Evolutionary conservation across 2,888 invertebrate species (phyloP), one percentile per base, ranked within the genome.

Genomic region (Pollenia griseotomentosa): DNA sequence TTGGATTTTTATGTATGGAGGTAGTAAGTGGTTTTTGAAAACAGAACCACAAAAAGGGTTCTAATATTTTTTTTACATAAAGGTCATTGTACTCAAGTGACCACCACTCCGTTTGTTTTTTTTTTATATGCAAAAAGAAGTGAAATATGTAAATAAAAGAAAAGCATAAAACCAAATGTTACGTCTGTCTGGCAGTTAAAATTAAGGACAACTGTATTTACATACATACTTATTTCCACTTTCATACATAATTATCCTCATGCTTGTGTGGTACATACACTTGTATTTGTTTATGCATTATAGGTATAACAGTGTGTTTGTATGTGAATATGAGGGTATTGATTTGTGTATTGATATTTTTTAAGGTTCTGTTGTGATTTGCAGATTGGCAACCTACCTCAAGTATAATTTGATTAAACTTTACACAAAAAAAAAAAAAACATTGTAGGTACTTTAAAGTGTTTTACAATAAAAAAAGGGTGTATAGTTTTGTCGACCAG

Each of bases 21-120:
- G n/a, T n/a, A n/a, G n/a, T n/a, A 77, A 66, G 23, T 66, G 57
- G 66, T 46, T 59, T 71, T 66, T 42, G 5, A 42, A 74, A 74
- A 71, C 16, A 66, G 51, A 74, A 68, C 82, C 82, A 82, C 66
- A 82, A 81, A 77, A 83, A 77, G 70, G 83, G 63, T 77, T 71
- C 55, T 71, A 23, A 23, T 23, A 63, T 55, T 63, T 40, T 65
- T 55, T 70, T 7, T 42, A 51, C 48, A 10, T 19, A 66, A 65
- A 83, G 78, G 65, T 83, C 83, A 78, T 57, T 73, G 71, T 7
- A 55, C 83, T 73, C 3, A 48, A 78, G 51, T 83, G 78, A 78
- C 83, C 83, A 83, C 66, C 57, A 74, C 74, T 74, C n/a, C 59
- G 14, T 66, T 57, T 74, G 42, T 2, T 16, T n/a, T n/a, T 40